Conservation (phyloP, 2,113 vertebrate species). For the Bungarus multicinctus region DNA sequence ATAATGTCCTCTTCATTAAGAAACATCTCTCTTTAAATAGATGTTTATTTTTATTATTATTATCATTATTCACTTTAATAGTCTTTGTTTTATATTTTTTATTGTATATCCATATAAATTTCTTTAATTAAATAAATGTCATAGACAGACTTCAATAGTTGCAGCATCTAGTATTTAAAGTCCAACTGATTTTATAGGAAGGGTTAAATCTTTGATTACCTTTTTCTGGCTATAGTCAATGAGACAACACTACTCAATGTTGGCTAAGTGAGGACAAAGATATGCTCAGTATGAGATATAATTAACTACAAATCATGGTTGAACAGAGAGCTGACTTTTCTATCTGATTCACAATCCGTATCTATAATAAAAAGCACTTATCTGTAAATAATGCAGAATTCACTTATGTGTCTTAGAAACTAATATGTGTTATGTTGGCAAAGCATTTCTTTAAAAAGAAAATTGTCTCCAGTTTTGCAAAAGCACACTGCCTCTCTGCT, state of each 20-base stretch:
- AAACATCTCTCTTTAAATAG: background rate
- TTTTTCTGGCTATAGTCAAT: background rate
- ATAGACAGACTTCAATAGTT: background rate
- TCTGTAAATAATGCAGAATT: slow-evolving; percentile 44
- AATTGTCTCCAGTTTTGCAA: background rate
- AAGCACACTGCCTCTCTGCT: background rate
- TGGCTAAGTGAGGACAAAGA: background rate
- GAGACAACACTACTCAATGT: background rate
- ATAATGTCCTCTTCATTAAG: background rate
- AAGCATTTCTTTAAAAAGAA: background rate
- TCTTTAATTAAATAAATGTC: background rate
- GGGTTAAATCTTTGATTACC: background rate
- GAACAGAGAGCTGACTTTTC: background rate
- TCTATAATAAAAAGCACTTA: slow-evolving; percentile 62
- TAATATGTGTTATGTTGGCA: background rate
- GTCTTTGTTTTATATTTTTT: background rate
- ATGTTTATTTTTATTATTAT: background rate
- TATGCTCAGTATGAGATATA: background rate
- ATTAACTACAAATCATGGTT: background rate
- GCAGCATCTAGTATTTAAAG: background rate
- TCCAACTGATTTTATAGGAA: background rate
- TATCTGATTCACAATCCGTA: background rate
- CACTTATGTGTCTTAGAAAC: slow-evolving; percentile 13
- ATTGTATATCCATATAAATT: background rate
- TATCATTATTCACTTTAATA: background rate